Conservation (phyloP, 1,140 invertebrate species). For the Asbolus verrucosus region DNA sequence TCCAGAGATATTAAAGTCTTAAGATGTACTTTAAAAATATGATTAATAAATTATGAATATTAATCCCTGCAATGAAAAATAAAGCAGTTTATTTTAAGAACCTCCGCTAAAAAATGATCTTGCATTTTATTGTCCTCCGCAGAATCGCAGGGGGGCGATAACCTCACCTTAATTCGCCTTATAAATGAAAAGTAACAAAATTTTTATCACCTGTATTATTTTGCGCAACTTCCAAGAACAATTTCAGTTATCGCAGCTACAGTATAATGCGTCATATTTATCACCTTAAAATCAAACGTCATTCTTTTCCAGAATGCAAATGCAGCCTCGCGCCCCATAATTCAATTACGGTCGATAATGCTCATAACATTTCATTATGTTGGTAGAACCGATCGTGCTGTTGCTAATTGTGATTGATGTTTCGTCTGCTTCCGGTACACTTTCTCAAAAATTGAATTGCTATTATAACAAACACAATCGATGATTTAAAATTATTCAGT, state of each 20-base stretch:
- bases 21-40: constrained; percentile 49
- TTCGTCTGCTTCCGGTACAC: not conserved
- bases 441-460: constrained; percentile 9
- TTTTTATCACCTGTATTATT: constrained; percentile 6
- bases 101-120: constrained; percentile 45
- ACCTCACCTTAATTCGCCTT: constrained; percentile 44
- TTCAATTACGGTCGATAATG: not conserved
- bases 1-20: constrained; percentile 50
- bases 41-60: constrained; percentile 51
- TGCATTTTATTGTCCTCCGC: constrained; percentile 44
- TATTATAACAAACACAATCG: constrained; percentile 28
- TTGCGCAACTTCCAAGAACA: no score
- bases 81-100: constrained; percentile 47
- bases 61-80: constrained; percentile 50
- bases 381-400: not conserved
- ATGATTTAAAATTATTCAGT: constrained; percentile 10
- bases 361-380: constrained; percentile 13
- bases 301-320: not conserved
- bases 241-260: not conserved
- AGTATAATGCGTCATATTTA: not conserved
- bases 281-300: constrained; percentile 14
- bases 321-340: not conserved
- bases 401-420: constrained; percentile 30
- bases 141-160: constrained; percentile 44
- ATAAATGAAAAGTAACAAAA: constrained; percentile 37